A percentile compares a stretch with the other conserved stretches of the same genome.
Conservation (phyloP, 2,888 invertebrate species). For the Galeruca laticollis region DNA sequence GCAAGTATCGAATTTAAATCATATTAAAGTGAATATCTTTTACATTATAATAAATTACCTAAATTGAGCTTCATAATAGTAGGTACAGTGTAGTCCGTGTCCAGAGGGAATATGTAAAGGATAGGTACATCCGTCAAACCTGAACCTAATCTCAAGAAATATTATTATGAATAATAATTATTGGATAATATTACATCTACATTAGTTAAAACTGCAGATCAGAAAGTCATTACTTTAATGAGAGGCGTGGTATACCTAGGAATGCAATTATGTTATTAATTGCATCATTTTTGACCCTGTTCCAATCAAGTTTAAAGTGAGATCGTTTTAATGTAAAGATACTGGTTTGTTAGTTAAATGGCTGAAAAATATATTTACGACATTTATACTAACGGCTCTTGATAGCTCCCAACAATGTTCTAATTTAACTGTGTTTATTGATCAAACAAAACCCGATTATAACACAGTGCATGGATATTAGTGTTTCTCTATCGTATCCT, state of each 20-base stretch:
- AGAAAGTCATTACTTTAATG: background rate
- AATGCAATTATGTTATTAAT: conserved; percentile 5
- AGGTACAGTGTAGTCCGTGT: background rate
- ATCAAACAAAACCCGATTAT: too few relatives aligned
- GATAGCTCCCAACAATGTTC: too few relatives aligned
- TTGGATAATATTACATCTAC: background rate
- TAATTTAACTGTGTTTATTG: too few relatives aligned
- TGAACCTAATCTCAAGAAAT: too few relatives aligned
- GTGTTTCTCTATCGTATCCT: too few relatives aligned
- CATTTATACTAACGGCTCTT: too few relatives aligned
- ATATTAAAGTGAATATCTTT: background rate
- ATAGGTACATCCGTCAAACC: too few relatives aligned
- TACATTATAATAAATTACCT: background rate
- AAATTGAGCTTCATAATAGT: background rate
- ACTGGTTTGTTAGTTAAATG: background rate
- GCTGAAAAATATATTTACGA: background rate
- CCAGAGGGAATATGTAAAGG: background rate
- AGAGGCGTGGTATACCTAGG: background rate
- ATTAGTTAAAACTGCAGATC: too few relatives aligned
- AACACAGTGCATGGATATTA: too few relatives aligned
- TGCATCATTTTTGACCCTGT: background rate
- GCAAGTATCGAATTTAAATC: background rate
- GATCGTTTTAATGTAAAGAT: background rate
- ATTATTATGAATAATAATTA: background rate
- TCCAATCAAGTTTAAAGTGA: background rate